Evolutionary conservation across 23 tunicate genomes (phyloP).

Genomic region (Phallusia fumigata): DNA sequence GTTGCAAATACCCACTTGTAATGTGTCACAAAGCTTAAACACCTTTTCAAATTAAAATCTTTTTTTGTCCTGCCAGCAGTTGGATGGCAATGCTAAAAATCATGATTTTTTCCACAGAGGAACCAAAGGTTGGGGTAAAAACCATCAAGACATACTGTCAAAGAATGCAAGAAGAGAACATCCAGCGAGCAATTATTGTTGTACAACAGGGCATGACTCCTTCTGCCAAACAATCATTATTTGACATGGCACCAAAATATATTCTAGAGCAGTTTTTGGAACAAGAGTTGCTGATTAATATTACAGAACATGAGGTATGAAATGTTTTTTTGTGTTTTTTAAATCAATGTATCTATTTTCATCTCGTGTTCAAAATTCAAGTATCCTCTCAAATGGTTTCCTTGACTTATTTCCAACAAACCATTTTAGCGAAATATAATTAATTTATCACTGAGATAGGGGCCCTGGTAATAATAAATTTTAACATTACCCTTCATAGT

Average conservation of each 20-base stretch:
- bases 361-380: background rate
- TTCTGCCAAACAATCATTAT: slow-evolving; percentile 86
- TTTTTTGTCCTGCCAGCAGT: no score
- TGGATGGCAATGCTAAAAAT: background rate
- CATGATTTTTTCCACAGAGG: slow-evolving; percentile 44
- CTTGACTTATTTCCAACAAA: no score
- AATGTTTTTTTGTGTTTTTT: no score
- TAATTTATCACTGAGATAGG: no score
- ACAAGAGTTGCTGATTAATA: slow-evolving; percentile 91
- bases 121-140: slow-evolving; percentile 89
- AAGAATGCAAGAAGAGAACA: slow-evolving; percentile 96
- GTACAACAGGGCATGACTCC: slow-evolving; percentile 96
- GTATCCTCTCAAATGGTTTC: no score
- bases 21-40: no score
- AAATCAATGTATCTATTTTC: no score
- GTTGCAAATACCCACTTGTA: no score
- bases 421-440: no score
- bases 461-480: no score
- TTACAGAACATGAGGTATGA: slow-evolving; percentile 93
- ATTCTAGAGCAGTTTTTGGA: slow-evolving; percentile 90
- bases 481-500: no score
- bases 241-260: slow-evolving; percentile 98
- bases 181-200: slow-evolving; percentile 90
- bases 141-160: slow-evolving; percentile 90
- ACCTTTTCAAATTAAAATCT: no score